Conservation (phyloP, 2,888 invertebrate species). For the Sphaeridia pumilis region DNA sequence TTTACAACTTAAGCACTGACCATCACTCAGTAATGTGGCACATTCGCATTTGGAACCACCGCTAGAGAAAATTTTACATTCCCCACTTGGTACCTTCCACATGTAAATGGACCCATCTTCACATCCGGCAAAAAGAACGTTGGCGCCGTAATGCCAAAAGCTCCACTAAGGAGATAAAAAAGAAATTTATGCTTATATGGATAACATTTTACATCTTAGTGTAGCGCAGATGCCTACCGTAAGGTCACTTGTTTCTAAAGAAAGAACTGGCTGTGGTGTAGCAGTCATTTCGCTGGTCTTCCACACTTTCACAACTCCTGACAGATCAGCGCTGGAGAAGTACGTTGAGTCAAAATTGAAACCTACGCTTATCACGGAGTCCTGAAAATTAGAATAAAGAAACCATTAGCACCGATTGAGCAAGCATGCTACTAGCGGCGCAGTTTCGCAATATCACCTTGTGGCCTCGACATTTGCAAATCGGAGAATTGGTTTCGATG, state of each 20-base stretch:
- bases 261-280: slow-evolving; percentile 50
- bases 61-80: slow-evolving; percentile 64
- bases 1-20: too few relatives aligned
- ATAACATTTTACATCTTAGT: neutral
- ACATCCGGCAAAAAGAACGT: slow-evolving; percentile 70
- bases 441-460: too few relatives aligned
- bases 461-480: slow-evolving; percentile 52
- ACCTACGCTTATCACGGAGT: slow-evolving; percentile 71
- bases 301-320: slow-evolving; percentile 70
- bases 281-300: slow-evolving; percentile 40
- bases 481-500: slow-evolving; percentile 31
- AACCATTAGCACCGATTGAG: too few relatives aligned
- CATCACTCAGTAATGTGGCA: slow-evolving; percentile 52
- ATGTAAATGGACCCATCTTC: slow-evolving; percentile 74
- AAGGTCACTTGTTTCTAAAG: slow-evolving; percentile 58
- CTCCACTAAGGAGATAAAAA: too few relatives aligned
- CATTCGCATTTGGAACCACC: slow-evolving; percentile 55
- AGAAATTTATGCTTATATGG: too few relatives aligned
- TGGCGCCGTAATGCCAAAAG: slow-evolving; percentile 71
- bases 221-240: slow-evolving; percentile 38
- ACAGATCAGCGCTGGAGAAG: slow-evolving; percentile 78
- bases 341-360: slow-evolving; percentile 72
- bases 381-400: too few relatives aligned
- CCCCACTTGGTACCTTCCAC: slow-evolving; percentile 74
- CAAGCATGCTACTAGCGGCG: too few relatives aligned